phyloP scores from a whole-genome alignment of 2,888 invertebrate species.

The Psococerastis gibbosa region DNA sequence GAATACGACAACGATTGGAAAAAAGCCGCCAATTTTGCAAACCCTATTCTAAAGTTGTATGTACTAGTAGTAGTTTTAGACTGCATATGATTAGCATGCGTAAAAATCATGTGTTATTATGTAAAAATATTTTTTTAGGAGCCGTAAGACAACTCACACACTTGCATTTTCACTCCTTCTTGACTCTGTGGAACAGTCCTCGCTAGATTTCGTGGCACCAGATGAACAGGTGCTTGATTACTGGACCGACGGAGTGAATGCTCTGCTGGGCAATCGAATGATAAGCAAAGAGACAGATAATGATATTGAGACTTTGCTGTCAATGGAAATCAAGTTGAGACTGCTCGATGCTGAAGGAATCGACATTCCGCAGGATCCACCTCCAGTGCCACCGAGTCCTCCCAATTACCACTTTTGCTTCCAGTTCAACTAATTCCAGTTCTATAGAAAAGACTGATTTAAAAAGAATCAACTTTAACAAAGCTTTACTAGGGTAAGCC shows the following conservation, averaged over 20 bases:
- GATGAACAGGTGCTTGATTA: conserved; percentile 74
- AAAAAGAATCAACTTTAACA: too few species aligned
- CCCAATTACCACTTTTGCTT: conserved; percentile 80
- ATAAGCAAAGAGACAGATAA: conserved; percentile 68
- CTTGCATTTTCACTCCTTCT: conserved; percentile 69
- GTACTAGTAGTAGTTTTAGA: too few species aligned
- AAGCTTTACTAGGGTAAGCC: too few species aligned
- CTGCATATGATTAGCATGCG: too few species aligned
- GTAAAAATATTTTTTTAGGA: conserved; percentile 30
- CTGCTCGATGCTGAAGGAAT: conserved; percentile 88
- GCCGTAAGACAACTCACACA: conserved; percentile 62
- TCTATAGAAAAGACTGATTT: not conserved
- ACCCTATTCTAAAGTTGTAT: too few species aligned
- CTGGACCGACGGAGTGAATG: conserved; percentile 93
- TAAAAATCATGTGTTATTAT: too few species aligned
- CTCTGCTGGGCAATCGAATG: conserved; percentile 72
- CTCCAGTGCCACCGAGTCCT: conserved; percentile 79
- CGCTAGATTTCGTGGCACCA: conserved; percentile 81
- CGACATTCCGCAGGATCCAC: conserved; percentile 82
- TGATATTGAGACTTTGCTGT: conserved; percentile 78
- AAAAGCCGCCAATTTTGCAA: too few species aligned
- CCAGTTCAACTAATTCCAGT: conserved; percentile 36
- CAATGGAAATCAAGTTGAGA: conserved; percentile 90
- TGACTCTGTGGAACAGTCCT: conserved; percentile 63
- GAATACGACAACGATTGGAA: too few species aligned